Conservation (phyloP, 64 coral and sea anemone species). For the Trachythela sp. region DNA sequence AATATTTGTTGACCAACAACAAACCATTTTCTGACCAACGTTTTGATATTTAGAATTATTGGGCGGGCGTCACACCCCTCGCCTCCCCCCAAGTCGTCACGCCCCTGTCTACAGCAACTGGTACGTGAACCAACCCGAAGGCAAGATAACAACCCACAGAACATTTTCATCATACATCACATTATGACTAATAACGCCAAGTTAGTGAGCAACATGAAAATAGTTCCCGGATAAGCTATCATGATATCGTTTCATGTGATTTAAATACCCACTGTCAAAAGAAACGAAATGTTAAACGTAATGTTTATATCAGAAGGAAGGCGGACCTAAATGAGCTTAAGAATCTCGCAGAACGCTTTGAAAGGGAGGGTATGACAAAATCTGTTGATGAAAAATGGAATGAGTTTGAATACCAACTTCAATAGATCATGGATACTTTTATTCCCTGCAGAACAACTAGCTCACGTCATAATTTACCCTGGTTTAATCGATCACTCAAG, state of each 20-base stretch:
- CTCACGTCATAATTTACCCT: constrained; percentile 55
- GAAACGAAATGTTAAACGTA: constrained; percentile 27
- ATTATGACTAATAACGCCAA: neutral
- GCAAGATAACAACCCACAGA: neutral
- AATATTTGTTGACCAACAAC: too few relatives aligned
- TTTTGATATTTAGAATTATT: too few relatives aligned
- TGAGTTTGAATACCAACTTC: constrained; percentile 41
- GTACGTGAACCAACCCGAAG: neutral
- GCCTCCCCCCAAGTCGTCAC: too few relatives aligned
- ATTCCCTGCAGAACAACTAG: constrained; percentile 44
- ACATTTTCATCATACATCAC: constrained; percentile 17
- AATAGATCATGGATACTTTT: constrained; percentile 52
- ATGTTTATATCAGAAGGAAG: constrained; percentile 36
- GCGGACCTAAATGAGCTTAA: constrained; percentile 7
- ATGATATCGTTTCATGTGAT: constrained; percentile 21
- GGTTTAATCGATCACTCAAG: constrained; percentile 56
- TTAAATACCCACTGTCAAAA: constrained; percentile 6
- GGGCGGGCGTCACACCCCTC: too few relatives aligned
- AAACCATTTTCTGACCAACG: too few relatives aligned
- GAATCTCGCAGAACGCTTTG: neutral
- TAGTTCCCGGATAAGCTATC: constrained; percentile 10
- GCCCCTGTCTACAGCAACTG: constrained; percentile 14
- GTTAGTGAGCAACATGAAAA: constrained; percentile 10
- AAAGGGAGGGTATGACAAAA: neutral
- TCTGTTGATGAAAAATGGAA: constrained; percentile 32